Evolutionary conservation across 2,888 invertebrate species (phyloP).

Genomic region (Spisula solida): DNA sequence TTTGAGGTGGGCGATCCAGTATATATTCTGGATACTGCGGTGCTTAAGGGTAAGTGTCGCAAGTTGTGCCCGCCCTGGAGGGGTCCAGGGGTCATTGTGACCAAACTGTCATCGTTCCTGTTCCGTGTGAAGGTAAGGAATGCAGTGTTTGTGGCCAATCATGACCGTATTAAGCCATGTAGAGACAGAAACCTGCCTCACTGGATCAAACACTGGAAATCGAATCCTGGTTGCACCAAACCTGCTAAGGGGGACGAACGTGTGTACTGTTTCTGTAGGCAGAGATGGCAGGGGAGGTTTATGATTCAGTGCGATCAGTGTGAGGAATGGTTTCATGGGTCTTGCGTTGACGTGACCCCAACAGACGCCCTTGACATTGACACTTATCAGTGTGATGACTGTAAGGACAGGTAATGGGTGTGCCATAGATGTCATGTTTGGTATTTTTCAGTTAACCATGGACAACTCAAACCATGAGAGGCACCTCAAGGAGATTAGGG

Average conservation of each 20-base stretch:
- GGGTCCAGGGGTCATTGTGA: conserved; percentile 58
- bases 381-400: too few relatives aligned
- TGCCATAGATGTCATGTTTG: too few relatives aligned
- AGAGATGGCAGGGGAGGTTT: neutral
- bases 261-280: neutral
- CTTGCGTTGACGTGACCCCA: too few relatives aligned
- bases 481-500: too few relatives aligned
- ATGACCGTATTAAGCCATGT: conserved; percentile 59
- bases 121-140: conserved; percentile 36
- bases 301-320: too few relatives aligned
- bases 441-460: too few relatives aligned
- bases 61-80: conserved; percentile 61
- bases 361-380: too few relatives aligned
- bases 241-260: neutral
- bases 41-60: conserved; percentile 23
- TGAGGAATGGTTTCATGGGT: too few relatives aligned
- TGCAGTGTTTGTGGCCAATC: conserved; percentile 29
- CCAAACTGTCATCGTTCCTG: conserved; percentile 50
- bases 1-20: conserved; percentile 57
- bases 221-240: neutral
- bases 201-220: conserved; percentile 30
- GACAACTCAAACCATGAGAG: too few relatives aligned
- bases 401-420: too few relatives aligned
- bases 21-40: conserved; percentile 42
- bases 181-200: conserved; percentile 38